Evolutionary conservation across 2,888 invertebrate species (phyloP).

Genomic region (Lasiommata megera): DNA sequence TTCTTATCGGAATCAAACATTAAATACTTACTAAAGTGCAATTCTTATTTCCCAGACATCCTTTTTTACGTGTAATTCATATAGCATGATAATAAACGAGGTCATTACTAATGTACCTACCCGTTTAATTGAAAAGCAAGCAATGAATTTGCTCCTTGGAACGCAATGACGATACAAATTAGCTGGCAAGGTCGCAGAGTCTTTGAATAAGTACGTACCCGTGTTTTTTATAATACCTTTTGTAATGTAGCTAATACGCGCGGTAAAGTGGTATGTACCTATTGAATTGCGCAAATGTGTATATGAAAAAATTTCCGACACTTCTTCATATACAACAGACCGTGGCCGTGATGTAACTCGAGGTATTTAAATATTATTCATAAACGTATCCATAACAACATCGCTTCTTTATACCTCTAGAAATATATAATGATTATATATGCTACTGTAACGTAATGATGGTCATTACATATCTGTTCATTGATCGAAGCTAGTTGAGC

Average conservation of each 20-base stretch:
- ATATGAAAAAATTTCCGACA: not conserved
- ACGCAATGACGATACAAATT: not conserved
- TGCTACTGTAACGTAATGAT: too few relatives aligned
- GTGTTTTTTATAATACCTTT: not conserved
- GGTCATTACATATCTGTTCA: too few relatives aligned
- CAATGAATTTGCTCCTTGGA: constrained; percentile 7
- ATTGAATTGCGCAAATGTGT: not conserved
- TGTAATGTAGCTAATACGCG: not conserved
- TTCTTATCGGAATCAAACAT: too few relatives aligned
- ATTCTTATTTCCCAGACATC: too few relatives aligned
- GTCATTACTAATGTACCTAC: not conserved
- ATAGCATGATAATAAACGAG: not conserved
- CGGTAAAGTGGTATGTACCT: not conserved
- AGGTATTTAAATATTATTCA: too few relatives aligned
- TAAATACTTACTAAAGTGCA: too few relatives aligned
- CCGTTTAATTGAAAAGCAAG: not conserved
- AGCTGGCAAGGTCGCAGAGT: not conserved
- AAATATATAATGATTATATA: too few relatives aligned
- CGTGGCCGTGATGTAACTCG: not conserved
- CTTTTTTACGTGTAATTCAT: too few relatives aligned
- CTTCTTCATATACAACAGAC: not conserved
- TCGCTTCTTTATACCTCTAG: too few relatives aligned
- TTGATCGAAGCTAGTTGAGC: too few relatives aligned
- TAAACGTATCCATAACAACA: not conserved
- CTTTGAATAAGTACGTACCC: not conserved